Evolutionary conservation across 2,113 vertebrate genomes (phyloP), one percentile per base, ranked within the genome.

Genomic region (Cygnus atratus): DNA sequence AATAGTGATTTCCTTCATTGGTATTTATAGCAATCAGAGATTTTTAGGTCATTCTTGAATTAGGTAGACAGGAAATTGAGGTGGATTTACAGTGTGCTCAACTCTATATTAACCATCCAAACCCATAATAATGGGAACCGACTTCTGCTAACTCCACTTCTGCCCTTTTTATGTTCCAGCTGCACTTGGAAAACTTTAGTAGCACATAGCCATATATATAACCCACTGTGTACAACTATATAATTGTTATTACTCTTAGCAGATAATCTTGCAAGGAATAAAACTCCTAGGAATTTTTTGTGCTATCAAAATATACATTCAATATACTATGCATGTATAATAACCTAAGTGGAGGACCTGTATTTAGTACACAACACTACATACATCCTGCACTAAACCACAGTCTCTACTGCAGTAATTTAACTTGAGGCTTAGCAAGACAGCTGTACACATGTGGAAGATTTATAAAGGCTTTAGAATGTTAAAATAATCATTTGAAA

Each of bases 1-100:
- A 83, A 73, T 82, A 84, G 31, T 65, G 2, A 14, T 59, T 91
- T 79, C 43, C 21, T 12, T 73, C 3, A 1, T 67, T 81, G 46
- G 18, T 84, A 68, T 95, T 92, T 89, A 86, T 65, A 80, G 24
- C 10, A 83, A 80, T 46, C 19, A 80, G 50, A 82, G 58, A 68
- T 80, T 79, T 73, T 24, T 54, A 76, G 41, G n/a, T 22, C 22
- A 35, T 79, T 88, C 82, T 91, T 94, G 74, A 95, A 90, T 74
- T 17, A 83, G 48, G 43, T 29, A 63, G 66, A 62, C 22, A 73
- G 67, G 44, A 91, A 92, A 77, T 21, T 85, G n/a, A 13, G 10
- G 24, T 41, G 68, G 77, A 92, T 95, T 95, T 84, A 78, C 35
- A 48, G 35, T 29, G 41, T 54, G 25, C 28, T 84, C 28, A 50